Evolutionary conservation across 2,888 invertebrate genomes (phyloP).

Genomic region (Chelonus formosanus): DNA sequence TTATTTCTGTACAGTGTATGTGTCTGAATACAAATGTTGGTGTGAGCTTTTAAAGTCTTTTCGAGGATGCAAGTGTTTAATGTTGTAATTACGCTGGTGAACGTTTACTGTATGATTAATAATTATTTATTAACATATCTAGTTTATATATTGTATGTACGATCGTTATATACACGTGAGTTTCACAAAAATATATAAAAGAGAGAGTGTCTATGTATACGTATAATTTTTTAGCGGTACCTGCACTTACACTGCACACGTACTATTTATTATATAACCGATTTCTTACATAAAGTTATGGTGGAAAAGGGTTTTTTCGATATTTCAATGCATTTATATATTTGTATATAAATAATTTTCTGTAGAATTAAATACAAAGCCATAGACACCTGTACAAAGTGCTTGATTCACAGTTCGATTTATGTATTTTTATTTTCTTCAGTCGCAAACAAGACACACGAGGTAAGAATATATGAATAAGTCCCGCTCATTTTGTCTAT

Average conservation of each 20-base stretch:
- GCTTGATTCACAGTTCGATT: conserved; percentile 48
- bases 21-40: too few relatives aligned
- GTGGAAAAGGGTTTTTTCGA: conserved; percentile 58
- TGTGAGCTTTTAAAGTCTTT: too few relatives aligned
- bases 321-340: conserved; percentile 10
- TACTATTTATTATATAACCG: conserved; percentile 41
- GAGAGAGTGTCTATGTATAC: conserved; percentile 56
- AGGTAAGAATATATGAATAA: conserved; percentile 51
- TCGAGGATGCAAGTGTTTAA: too few relatives aligned
- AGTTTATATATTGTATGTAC: conserved; percentile 38
- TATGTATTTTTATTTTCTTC: conserved; percentile 47
- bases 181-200: conserved; percentile 66
- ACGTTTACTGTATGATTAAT: too few relatives aligned
- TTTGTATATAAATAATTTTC: too few relatives aligned
- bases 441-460: conserved; percentile 63
- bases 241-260: conserved; percentile 42
- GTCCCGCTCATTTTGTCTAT: conserved; percentile 33
- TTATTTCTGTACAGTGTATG: too few relatives aligned
- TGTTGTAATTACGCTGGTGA: too few relatives aligned
- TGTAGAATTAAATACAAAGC: neutral
- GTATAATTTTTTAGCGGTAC: conserved; percentile 44
- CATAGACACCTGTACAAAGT: conserved; percentile 32
- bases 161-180: conserved; percentile 61
- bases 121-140: too few relatives aligned
- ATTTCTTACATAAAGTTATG: conserved; percentile 50